Evolutionary conservation across 2,888 invertebrate species (phyloP), one percentile per base, ranked within the genome.

Genomic region (Notocelia uddmanniana): DNA sequence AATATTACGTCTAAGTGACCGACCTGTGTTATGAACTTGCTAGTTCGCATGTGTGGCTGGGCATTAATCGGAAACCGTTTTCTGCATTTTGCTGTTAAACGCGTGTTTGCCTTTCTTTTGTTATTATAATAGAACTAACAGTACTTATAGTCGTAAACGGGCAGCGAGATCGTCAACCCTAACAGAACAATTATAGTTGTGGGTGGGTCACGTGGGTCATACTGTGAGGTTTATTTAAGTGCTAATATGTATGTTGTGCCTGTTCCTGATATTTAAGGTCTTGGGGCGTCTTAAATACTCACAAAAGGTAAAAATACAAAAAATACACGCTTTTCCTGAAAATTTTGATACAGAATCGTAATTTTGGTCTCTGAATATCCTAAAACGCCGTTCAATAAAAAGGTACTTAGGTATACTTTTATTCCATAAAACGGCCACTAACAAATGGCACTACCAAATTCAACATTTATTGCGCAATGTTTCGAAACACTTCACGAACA

Each of bases 1-100:
- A 68, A 66, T 72, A 68, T 74, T 63, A 64, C 69, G 63, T 64
- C 55, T 62, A 72, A 64, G 69, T 62, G 60, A 45, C 55, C 45
- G 58, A 64, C 41, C 37, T 55, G 60, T 55, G 68, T 57, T 62
- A 41, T 62, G 57, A 68, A 68, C 68, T 34, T 19, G 34, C 45
- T 45, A 45, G 45, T 64, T 37, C 48, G 41, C 52, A n/a, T 31
- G 66, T 67, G 58, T 59, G 70, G 55, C 45, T 72, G 60, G 48
- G 45, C 60, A 23, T 67, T 67, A 15, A 70, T 50, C 52, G 50
- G 70, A 52, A 69, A 26, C 60, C 15, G 57, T 64, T 70, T 21
- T 26, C 45, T 50, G 37, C 58, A 52, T 41, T 34, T 58, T 58
- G 64, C 52, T 52, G 58, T 50, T 41, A 18, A 34, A 50, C 15